Base-by-base conservation (phyloP, 2,113 vertebrate species). In the Trichechus manatus region DNA sequence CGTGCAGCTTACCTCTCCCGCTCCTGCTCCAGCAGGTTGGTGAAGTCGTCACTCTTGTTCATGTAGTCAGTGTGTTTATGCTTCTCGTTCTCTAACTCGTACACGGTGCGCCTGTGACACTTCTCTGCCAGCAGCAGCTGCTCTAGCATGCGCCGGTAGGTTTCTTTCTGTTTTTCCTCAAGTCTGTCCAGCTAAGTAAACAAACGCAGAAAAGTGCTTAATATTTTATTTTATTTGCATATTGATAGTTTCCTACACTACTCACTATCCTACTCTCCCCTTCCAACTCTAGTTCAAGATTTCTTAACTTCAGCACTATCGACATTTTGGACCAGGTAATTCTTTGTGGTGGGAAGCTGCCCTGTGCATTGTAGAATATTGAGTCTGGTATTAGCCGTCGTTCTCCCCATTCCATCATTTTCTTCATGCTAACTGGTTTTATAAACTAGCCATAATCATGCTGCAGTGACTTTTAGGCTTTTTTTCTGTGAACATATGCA, bases 31-130 rank as follows among this genome's bases (percentile, higher is more conserved):
- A 99, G 98, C 97, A 99, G 99, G 98, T 99, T 99, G 98, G 99
- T 99, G 97, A 99, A 99, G 98, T 99, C 99, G 29, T 99, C 99
- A 0, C 99, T 99, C 98, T 99, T 99, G 98, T 98, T 99, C 99
- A 99, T 99, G 98, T 99, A 99, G 98, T 99, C 99, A 0, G 98
- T 97, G 81, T 99, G 99, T 77, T 99, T 99, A 66, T 98, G 98
- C 56, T 99, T 99, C 98, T 99, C 99, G 0, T 97, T 99, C 97
- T 99, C 99, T 33, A 99, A 97, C 95, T 99, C 99, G 0, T 98
- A 98, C 89, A 99, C 99, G 0, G 99, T 99, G 92, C 99, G 99
- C 2, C 99, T 98, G 98, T 99, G 99, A 91, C 99, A 99, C 97
- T 99, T 99, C 95, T 99, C 99, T 0, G 99, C 99, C 98, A 99